A percentile compares a stretch with the other conserved stretches of the same genome.
phyloP scores from a whole-genome alignment of 2,797 vertebrate species.

The Garrulus glandarius region DNA sequence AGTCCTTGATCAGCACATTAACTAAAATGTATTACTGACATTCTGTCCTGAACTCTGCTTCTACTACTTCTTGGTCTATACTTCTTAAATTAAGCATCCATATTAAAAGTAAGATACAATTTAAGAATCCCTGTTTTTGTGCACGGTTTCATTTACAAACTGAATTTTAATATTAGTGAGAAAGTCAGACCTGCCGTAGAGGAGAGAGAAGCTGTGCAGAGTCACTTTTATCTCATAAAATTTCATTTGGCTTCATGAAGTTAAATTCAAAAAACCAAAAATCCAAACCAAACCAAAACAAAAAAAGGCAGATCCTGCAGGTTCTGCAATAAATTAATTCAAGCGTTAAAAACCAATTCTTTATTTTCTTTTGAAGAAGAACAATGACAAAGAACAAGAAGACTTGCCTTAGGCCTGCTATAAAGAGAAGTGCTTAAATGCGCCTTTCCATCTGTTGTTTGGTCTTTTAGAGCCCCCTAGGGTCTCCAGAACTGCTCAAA shows the following conservation, averaged over 20 bases:
- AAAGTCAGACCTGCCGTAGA: not conserved
- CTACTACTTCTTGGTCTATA: not conserved
- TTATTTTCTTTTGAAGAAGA: not conserved
- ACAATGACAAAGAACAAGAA: not conserved
- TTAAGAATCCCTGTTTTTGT: not conserved
- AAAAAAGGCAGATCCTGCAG: not conserved
- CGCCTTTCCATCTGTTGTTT: not conserved
- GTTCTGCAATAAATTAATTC: not conserved
- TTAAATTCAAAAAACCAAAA: not conserved
- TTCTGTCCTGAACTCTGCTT: not conserved
- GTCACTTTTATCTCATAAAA: not conserved
- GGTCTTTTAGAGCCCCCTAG: not conserved
- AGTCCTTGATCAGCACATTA: not conserved
- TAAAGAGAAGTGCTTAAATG: not conserved
- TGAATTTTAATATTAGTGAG: not conserved
- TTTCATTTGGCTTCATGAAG: not conserved
- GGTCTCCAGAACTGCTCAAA: not conserved
- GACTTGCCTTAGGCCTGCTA: not conserved
- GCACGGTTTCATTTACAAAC: not conserved
- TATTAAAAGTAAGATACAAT: not conserved
- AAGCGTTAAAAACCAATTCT: not conserved
- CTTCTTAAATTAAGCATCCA: not conserved
- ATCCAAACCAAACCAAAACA: accelerated
- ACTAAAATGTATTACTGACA: not conserved
- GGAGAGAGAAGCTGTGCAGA: not conserved